Evolutionary conservation across 1,140 invertebrate species (phyloP).

Genomic region (Pseudomyrmex flavicornis): DNA sequence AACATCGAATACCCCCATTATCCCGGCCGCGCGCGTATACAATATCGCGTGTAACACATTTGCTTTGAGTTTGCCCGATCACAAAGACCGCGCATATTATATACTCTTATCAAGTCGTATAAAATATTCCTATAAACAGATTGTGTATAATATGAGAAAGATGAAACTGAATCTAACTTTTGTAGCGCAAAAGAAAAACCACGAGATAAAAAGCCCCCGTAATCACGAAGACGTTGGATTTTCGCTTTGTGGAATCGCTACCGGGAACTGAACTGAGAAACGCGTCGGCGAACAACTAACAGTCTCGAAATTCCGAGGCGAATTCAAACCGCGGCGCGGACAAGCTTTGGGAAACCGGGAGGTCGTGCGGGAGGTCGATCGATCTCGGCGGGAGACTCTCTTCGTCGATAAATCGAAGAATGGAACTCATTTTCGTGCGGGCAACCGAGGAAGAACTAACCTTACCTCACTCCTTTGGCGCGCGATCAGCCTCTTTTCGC

Average conservation of each 20-base stretch:
- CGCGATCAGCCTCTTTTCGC: conserved; percentile 43
- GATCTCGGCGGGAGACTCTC: neutral
- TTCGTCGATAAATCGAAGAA: conserved; percentile 55
- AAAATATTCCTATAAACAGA: too few relatives aligned
- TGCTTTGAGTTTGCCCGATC: neutral
- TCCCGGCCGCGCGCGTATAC: neutral
- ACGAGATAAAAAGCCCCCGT: too few relatives aligned
- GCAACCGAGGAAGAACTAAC: conserved; percentile 19
- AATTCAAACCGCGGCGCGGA: conserved; percentile 11
- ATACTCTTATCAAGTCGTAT: too few relatives aligned
- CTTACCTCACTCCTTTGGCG: neutral
- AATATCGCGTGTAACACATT: neutral
- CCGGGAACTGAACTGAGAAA: neutral
- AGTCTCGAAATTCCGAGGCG: conserved; percentile 35
- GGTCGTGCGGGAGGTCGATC: conserved; percentile 39
- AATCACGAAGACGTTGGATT: neutral
- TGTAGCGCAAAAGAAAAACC: conserved; percentile 2
- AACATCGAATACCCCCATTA: conserved; percentile 29
- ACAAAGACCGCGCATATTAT: neutral
- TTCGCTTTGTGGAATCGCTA: conserved; percentile 19
- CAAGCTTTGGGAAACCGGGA: conserved; percentile 20
- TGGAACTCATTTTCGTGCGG: conserved; percentile 54
- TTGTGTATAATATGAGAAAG: too few relatives aligned
- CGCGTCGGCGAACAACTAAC: neutral
- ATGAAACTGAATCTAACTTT: too few relatives aligned